phyloP scores from a whole-genome alignment of 2,113 vertebrate genomes.

The Aix galericulata region DNA sequence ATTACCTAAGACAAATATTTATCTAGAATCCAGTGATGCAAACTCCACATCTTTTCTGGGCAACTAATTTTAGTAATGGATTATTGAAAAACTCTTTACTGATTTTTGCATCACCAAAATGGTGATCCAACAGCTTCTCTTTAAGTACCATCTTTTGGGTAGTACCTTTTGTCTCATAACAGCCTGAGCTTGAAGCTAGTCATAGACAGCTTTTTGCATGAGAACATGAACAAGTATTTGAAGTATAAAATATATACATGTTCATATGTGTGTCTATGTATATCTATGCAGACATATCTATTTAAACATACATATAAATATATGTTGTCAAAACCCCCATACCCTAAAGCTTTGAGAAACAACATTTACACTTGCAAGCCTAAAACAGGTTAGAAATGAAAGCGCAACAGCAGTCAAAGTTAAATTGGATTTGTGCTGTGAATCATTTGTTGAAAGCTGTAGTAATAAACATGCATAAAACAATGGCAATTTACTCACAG shows the following conservation, averaged over 20 bases:
- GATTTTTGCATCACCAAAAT: rapidly evolving
- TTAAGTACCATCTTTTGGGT: rapidly evolving
- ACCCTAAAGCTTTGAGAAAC: neutral
- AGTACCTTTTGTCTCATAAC: neutral
- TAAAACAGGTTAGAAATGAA: neutral
- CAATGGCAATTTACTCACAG: neutral
- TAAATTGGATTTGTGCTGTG: constrained; percentile 4
- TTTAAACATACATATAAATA: neutral
- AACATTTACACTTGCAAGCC: neutral
- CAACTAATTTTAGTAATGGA: neutral
- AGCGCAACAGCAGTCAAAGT: neutral
- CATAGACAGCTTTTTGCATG: neutral
- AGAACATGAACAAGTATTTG: neutral
- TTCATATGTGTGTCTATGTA: neutral
- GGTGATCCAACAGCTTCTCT: neutral
- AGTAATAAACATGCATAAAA: constrained; percentile 13
- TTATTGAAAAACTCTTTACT: rapidly evolving
- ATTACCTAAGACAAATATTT: neutral
- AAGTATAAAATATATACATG: neutral
- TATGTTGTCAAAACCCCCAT: neutral
- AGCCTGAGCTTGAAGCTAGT: neutral
- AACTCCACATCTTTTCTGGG: neutral
- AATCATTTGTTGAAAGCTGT: neutral
- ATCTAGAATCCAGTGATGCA: neutral
- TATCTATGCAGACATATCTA: neutral